Base-by-base conservation (phyloP, 2,113 vertebrate species). In the Camelus bactrianus region DNA sequence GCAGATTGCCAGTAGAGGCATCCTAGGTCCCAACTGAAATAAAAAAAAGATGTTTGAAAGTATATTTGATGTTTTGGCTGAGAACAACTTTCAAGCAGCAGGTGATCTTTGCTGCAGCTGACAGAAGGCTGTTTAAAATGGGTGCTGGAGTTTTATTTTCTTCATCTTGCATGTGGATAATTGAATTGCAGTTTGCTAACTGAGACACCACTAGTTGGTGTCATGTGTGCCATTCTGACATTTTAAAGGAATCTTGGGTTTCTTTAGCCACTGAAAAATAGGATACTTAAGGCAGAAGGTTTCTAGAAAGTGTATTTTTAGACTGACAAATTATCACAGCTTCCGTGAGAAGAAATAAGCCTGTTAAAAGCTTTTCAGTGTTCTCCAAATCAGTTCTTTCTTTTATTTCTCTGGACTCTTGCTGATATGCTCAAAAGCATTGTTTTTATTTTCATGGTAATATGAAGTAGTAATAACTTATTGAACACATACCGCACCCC, bases 141-240 rank as follows among this genome's bases (percentile, higher is more conserved):
- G 80, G 19, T 32, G 77, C 73, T 77, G 30, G 46, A 50, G 46
- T 80, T 96, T 89, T 87, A 84, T 82, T 91, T 80, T 97, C 56
- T 79, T 65, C 67, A 38, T 83, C 32, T 76, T 93, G 85, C n/a
- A 16, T 62, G 54, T 77, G 62, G 91, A 35, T 96, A 94, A 95
- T 64, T 97, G 50, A 88, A 91, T 90, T 81, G 72, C 52, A 50
- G 30, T 89, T 91, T 95, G 89, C 95, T 91, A 89, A 89, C 50
- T 22, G 65, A 94, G 69, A 75, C 58, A 42, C 42, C 77, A 52
- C 62, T 96, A 93, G 65, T 69, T 67, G 60, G 60, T 82, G 76
- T 80, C 38, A 24, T 60, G 60, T 84, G 48, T 91, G 67, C 64
- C 35, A 4, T 92, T 96, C 75, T 90, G 91, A 48, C 38, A 92